phyloP scores from a whole-genome alignment of 2,113 vertebrate species.

The Mormyrus lacerda region DNA sequence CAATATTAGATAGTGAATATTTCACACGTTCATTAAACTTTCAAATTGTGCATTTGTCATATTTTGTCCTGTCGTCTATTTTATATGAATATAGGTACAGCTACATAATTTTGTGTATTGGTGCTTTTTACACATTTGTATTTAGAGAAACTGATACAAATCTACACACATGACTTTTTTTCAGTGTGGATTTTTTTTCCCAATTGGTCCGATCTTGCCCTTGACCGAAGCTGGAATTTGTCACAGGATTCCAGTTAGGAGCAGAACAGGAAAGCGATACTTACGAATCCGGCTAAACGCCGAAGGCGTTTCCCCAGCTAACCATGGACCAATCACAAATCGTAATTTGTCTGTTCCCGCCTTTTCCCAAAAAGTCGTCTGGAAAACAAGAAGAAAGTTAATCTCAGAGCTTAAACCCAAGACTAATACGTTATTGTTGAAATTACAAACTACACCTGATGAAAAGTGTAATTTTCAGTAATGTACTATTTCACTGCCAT shows the following conservation, averaged over 20 bases:
- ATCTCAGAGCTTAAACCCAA: neutral
- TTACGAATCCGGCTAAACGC: neutral
- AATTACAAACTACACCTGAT: neutral
- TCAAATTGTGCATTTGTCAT: neutral
- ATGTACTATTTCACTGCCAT: neutral
- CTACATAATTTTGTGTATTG: neutral
- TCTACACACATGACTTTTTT: neutral
- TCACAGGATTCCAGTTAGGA: neutral
- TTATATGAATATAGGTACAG: neutral
- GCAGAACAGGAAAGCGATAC: neutral
- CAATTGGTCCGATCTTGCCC: neutral
- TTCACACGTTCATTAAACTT: neutral
- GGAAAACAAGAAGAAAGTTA: neutral
- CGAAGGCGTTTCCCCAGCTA: neutral
- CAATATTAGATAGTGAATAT: neutral
- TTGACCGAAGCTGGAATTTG: neutral
- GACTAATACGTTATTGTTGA: neutral
- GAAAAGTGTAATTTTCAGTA: neutral
- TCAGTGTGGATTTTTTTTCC: neutral
- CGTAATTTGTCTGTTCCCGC: neutral
- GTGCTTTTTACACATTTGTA: neutral
- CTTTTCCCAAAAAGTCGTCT: neutral
- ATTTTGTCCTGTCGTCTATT: neutral
- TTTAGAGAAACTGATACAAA: neutral
- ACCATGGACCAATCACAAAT: neutral